Conservation (phyloP, 2,888 invertebrate species). For the Drosophila prolongata region DNA sequence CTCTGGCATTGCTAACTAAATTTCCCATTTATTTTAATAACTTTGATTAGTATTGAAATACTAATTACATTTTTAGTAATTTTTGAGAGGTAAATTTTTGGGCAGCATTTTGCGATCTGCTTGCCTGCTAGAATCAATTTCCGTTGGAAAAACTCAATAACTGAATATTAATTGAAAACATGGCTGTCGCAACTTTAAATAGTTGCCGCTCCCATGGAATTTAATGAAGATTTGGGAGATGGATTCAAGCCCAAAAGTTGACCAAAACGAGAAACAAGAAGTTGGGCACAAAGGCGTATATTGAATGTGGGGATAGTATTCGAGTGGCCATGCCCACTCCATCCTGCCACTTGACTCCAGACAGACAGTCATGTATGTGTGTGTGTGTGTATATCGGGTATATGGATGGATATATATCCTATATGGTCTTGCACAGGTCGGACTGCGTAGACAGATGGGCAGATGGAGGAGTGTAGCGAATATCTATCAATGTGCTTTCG, state of each 20-base stretch:
- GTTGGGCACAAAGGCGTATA: slow-evolving; percentile 19
- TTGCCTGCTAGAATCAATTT: background rate
- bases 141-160: slow-evolving; percentile 8
- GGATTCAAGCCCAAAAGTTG: slow-evolving; percentile 15
- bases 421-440: slow-evolving; percentile 19
- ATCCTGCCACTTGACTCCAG: slow-evolving; percentile 37
- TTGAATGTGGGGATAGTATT: slow-evolving; percentile 33
- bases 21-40: too few species aligned
- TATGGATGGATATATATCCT: slow-evolving; percentile 1
- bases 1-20: too few species aligned
- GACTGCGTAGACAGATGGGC: slow-evolving; percentile 3
- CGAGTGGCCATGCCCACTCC: slow-evolving; percentile 5
- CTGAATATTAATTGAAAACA: slow-evolving; percentile 13
- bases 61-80: background rate
- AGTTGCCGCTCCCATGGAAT: background rate
- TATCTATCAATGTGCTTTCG: slow-evolving; percentile 80
- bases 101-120: background rate
- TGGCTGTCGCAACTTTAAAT: slow-evolving; percentile 7
- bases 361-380: slow-evolving; percentile 9
- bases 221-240: background rate
- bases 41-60: too few species aligned
- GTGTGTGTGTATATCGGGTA: background rate
- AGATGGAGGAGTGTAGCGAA: slow-evolving; percentile 2
- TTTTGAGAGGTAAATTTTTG: background rate
- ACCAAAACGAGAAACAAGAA: slow-evolving; percentile 22